A percentile compares a stretch with the other conserved stretches of the same genome.
Conservation (phyloP, 2,888 invertebrate genomes). For the Pilophorus perplexus region DNA sequence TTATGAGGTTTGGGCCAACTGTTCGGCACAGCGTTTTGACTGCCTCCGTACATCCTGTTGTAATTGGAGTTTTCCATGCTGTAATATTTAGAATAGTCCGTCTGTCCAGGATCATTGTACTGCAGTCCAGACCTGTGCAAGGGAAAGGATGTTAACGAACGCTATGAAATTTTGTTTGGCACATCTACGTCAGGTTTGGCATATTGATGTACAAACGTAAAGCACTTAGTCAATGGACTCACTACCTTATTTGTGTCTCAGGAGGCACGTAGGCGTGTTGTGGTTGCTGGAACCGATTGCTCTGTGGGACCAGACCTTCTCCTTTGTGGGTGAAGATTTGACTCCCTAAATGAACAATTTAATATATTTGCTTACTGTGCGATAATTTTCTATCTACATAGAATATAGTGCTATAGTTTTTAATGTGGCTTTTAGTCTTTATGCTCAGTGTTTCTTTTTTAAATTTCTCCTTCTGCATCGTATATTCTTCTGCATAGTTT, state of each 20-base stretch:
- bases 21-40: slow-evolving; percentile 38
- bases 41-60: slow-evolving; percentile 37
- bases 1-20: slow-evolving; percentile 46
- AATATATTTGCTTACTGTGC: background rate
- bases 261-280: slow-evolving; percentile 29
- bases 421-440: too few relatives aligned
- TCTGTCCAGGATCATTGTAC: slow-evolving; percentile 44
- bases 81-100: slow-evolving; percentile 45
- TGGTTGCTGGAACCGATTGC: slow-evolving; percentile 30
- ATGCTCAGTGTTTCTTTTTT: too few relatives aligned
- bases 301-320: slow-evolving; percentile 60
- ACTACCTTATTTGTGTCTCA: slow-evolving; percentile 14
- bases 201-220: too few relatives aligned
- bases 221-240: background rate
- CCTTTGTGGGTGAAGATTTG: slow-evolving; percentile 72
- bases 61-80: slow-evolving; percentile 9
- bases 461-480: too few relatives aligned
- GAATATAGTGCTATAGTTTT: too few relatives aligned
- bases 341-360: slow-evolving; percentile 53
- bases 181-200: too few relatives aligned
- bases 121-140: slow-evolving; percentile 36
- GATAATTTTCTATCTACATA: too few relatives aligned
- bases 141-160: too few relatives aligned
- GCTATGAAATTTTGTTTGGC: too few relatives aligned
- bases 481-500: too few relatives aligned